Conservation (phyloP, 2,113 vertebrate species). For the Thryonomys swinderianus region DNA sequence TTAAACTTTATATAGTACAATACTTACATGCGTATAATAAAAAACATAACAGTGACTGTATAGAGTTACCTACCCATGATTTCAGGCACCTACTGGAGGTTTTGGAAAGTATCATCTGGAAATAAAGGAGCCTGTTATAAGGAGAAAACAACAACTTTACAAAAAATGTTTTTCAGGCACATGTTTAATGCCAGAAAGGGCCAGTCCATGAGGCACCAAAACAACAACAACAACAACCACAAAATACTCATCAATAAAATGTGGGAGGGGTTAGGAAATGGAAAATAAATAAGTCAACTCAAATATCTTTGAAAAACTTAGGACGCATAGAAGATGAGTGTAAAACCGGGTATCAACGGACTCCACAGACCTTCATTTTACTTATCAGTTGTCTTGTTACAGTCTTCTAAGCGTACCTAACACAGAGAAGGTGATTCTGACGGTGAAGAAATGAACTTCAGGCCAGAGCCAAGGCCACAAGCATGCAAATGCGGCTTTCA, state of each 20-base stretch:
- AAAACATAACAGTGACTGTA: not conserved
- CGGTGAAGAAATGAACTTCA: not conserved
- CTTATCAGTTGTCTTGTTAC: slow-evolving; percentile 35
- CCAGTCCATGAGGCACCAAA: slow-evolving; percentile 16
- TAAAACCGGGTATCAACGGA: not conserved
- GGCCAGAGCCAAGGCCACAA: not conserved
- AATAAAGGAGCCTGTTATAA: no score
- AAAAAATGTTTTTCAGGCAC: not conserved
- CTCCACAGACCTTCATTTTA: slow-evolving; percentile 58
- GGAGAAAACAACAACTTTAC: not conserved
- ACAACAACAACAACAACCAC: not conserved
- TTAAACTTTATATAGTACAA: not conserved
- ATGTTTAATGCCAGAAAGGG: slow-evolving; percentile 14
- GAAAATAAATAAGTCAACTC: slow-evolving; percentile 29
- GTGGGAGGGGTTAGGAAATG: not conserved
- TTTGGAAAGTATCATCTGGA: no score
- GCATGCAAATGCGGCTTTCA: not conserved
- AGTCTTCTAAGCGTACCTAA: slow-evolving; percentile 70
- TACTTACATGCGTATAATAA: not conserved
- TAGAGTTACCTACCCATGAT: not conserved
- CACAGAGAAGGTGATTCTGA: slow-evolving; percentile 55
- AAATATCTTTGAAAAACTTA: slow-evolving; percentile 37
- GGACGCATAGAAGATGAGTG: slow-evolving; percentile 19
- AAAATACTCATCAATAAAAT: slow-evolving; percentile 32
- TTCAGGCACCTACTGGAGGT: not conserved